Evolutionary conservation across 2,888 invertebrate genomes (phyloP).

Genomic region (Hirtodrosophila alboralis): DNA sequence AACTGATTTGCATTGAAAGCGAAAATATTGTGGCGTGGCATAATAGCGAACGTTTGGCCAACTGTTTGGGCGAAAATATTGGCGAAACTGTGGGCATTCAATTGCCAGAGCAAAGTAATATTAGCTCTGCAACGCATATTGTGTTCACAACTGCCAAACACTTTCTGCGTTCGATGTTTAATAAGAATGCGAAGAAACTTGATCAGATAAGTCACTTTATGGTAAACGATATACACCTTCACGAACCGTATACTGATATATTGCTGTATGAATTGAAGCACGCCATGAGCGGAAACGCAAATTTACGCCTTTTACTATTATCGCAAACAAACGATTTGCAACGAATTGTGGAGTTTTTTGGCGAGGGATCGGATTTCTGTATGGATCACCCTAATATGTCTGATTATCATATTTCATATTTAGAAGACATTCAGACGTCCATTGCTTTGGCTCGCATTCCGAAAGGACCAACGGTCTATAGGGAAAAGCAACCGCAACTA

Average conservation of each 20-base stretch:
- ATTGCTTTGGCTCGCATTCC: conserved; percentile 31
- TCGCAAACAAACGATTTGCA: conserved; percentile 22
- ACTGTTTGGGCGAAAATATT: conserved; percentile 48
- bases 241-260: conserved; percentile 56
- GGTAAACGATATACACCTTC: conserved; percentile 58
- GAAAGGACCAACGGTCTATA: conserved; percentile 38
- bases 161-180: conserved; percentile 46
- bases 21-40: conserved; percentile 48
- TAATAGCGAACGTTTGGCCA: conserved; percentile 46
- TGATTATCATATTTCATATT: conserved; percentile 34
- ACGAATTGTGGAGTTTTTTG: conserved; percentile 44
- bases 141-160: conserved; percentile 54
- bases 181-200: conserved; percentile 9
- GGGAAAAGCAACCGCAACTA: conserved; percentile 27
- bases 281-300: conserved; percentile 18
- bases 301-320: conserved; percentile 54
- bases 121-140: conserved; percentile 43
- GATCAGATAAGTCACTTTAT: conserved; percentile 55
- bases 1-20: conserved; percentile 55
- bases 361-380: conserved; percentile 39
- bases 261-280: conserved; percentile 51
- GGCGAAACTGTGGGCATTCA: conserved; percentile 62
- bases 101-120: conserved; percentile 24
- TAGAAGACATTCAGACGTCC: conserved; percentile 50
- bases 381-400: neutral